Evolutionary conservation across 2,888 invertebrate species (phyloP).

Genomic region (Tetramorium bicarinatum): DNA sequence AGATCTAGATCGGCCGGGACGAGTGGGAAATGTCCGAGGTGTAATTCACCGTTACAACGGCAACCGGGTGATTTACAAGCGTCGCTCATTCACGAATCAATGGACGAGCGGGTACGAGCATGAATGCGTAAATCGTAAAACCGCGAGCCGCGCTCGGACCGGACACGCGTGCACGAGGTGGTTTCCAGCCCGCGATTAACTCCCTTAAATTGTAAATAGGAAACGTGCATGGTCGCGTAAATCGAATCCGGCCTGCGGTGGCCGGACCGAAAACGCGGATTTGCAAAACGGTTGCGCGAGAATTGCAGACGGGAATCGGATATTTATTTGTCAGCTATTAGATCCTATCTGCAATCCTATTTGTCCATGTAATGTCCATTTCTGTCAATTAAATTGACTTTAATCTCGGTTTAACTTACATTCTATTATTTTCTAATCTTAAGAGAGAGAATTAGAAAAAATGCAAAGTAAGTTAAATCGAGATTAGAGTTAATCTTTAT

Average conservation of each 20-base stretch:
- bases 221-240: not conserved
- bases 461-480: no score
- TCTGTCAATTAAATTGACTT: no score
- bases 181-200: conserved; percentile 14
- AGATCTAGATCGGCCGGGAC: conserved; percentile 53
- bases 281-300: not conserved
- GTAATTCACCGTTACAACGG: conserved; percentile 63
- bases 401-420: no score
- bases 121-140: conserved; percentile 54
- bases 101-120: conserved; percentile 54
- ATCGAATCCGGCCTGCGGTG: not conserved
- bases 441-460: no score
- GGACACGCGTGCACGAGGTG: not conserved
- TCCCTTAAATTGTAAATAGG: conserved; percentile 38
- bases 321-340: not conserved
- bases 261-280: not conserved
- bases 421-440: no score
- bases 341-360: not conserved
- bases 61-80: conserved; percentile 70
- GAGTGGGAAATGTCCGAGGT: conserved; percentile 56
- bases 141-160: not conserved
- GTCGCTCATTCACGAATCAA: conserved; percentile 68
- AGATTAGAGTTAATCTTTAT: no score
- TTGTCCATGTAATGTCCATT: not conserved
- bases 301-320: not conserved